Conservation (phyloP, 1,140 invertebrate species). For the Penaeus vannamei region DNA sequence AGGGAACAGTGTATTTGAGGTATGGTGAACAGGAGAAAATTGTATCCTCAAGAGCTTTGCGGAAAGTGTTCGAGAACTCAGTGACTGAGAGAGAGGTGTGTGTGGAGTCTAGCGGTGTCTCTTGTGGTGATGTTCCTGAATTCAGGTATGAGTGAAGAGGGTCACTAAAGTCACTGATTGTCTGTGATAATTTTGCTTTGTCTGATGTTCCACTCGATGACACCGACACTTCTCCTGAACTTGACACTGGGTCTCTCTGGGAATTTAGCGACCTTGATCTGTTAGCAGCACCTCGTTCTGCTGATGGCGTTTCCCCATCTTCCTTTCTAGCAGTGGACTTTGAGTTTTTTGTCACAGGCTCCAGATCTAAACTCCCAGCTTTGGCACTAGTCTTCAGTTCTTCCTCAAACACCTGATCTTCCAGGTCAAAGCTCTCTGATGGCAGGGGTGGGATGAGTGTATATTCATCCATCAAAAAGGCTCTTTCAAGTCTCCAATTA, state of each 20-base stretch:
- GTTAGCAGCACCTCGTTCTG: not conserved
- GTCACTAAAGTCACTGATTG: conserved; percentile 72
- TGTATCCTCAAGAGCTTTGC: conserved; percentile 81
- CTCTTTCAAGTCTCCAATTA: conserved; percentile 91
- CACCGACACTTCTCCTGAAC: conserved; percentile 17
- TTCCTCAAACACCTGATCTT: conserved; percentile 56
- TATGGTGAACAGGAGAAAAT: conserved; percentile 90
- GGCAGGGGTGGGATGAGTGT: conserved; percentile 61
- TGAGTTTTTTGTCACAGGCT: not conserved
- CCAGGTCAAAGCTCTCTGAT: conserved; percentile 60
- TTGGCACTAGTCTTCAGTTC: not conserved
- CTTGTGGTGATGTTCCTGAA: conserved; percentile 70
- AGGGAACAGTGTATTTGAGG: conserved; percentile 87
- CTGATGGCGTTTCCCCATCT: not conserved
- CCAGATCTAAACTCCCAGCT: not conserved
- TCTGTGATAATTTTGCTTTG: conserved; percentile 48
- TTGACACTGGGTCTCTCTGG: conserved; percentile 12
- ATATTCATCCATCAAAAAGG: conserved; percentile 78
- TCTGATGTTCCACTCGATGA: conserved; percentile 17
- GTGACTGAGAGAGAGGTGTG: conserved; percentile 72
- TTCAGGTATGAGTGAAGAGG: conserved; percentile 70
- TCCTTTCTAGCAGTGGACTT: not conserved
- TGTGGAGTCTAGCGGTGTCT: conserved; percentile 29
- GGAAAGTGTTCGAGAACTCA: conserved; percentile 80
- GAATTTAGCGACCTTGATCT: not conserved